phyloP scores from a whole-genome alignment of 2,113 vertebrate genomes.

The Alectura lathami region DNA sequence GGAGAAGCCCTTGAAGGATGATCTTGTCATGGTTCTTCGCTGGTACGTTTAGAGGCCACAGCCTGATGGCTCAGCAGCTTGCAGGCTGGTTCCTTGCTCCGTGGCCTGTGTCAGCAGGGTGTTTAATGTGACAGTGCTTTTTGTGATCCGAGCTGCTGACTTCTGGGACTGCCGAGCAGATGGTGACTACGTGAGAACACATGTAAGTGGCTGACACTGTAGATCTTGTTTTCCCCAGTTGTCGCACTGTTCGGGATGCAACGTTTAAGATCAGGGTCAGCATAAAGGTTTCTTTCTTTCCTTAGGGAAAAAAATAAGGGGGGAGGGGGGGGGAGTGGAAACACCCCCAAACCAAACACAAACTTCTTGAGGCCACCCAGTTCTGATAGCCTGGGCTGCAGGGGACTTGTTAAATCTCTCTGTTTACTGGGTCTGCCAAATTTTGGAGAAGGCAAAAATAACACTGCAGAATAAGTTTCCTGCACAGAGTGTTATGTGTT shows the following conservation, averaged over 20 bases:
- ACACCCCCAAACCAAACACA: not conserved
- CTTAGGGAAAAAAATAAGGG: not conserved
- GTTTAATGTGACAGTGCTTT: conserved; percentile 36
- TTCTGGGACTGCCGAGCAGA: conserved; percentile 50
- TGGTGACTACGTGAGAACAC: conserved; percentile 45
- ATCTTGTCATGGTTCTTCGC: not conserved
- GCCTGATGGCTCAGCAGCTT: conserved; percentile 43
- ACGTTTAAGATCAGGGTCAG: not conserved
- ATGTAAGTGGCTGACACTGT: conserved; percentile 57
- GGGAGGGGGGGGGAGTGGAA: not conserved
- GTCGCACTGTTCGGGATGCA: not conserved
- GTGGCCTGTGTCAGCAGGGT: conserved; percentile 51
- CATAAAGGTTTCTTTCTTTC: not conserved
- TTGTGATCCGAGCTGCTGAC: conserved; percentile 22
- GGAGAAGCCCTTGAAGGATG: not conserved
- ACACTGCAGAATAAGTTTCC: not conserved
- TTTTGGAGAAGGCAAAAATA: not conserved
- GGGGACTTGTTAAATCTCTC: not conserved
- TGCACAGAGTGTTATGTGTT: not conserved
- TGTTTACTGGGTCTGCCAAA: not conserved
- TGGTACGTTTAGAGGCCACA: not conserved
- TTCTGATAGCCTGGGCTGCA: not conserved
- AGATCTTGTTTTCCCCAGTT: conserved; percentile 37
- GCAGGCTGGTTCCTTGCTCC: not conserved
- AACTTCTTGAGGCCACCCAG: not conserved